Evolutionary conservation across 1,140 invertebrate genomes (phyloP).

Genomic region (Hypsibius dujardini): DNA sequence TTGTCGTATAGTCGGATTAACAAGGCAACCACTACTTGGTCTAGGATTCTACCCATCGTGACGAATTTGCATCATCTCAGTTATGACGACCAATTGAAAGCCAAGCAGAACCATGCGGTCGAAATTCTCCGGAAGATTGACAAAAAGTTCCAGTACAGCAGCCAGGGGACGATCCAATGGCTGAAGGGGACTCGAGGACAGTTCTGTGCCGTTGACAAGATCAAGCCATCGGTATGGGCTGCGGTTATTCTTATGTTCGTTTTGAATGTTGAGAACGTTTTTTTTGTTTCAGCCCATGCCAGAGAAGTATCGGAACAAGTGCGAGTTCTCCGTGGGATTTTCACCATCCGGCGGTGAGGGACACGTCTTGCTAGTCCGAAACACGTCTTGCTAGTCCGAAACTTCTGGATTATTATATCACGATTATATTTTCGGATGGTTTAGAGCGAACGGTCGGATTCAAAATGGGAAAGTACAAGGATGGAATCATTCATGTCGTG

Average conservation of each 20-base stretch:
- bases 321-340: slow-evolving; percentile 77
- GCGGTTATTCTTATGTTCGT: background rate
- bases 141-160: background rate
- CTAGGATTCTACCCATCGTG: slow-evolving; percentile 9
- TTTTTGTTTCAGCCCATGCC: background rate
- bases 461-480: slow-evolving; percentile 61
- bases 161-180: background rate
- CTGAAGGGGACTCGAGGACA: background rate
- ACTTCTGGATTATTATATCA: too few species aligned
- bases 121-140: slow-evolving; percentile 7
- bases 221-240: background rate
- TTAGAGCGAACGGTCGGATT: slow-evolving; percentile 63
- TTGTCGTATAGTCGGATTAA: background rate
- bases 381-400: too few species aligned
- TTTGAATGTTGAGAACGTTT: background rate
- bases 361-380: slow-evolving; percentile 16
- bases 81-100: slow-evolving; percentile 3
- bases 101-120: slow-evolving; percentile 5
- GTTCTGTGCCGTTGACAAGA: background rate
- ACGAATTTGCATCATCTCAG: slow-evolving; percentile 1
- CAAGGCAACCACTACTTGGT: background rate
- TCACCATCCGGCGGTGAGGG: slow-evolving; percentile 28
- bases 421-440: slow-evolving; percentile 37
- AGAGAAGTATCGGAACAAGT: slow-evolving; percentile 72
- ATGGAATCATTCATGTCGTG: slow-evolving; percentile 55